Evolutionary conservation across 1,140 invertebrate genomes (phyloP).

Genomic region (Heliothis virescens): DNA sequence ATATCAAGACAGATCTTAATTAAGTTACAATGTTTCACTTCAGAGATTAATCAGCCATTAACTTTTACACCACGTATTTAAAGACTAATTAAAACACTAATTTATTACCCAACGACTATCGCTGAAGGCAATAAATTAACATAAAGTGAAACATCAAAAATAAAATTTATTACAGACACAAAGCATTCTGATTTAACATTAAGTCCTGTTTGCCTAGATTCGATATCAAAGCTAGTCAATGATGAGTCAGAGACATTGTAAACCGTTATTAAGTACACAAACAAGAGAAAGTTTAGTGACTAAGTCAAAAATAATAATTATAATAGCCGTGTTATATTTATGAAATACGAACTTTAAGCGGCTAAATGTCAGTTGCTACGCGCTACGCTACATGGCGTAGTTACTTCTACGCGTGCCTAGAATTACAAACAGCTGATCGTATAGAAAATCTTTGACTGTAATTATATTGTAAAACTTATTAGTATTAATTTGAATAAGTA

Average conservation of each 20-base stretch:
- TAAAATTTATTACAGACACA: neutral
- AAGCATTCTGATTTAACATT: neutral
- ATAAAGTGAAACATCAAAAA: neutral
- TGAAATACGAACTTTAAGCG: neutral
- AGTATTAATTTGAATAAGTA: no score
- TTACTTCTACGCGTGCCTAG: no score
- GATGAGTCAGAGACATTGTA: conserved; percentile 25
- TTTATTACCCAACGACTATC: no score
- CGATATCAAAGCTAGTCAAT: neutral
- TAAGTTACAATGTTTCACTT: no score
- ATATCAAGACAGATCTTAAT: no score
- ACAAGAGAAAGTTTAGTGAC: conserved; percentile 34
- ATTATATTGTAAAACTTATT: no score
- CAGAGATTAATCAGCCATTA: no score
- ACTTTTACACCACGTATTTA: no score
- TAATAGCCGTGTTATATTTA: neutral
- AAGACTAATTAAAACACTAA: no score
- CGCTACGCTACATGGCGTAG: neutral
- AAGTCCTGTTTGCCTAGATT: conserved; percentile 19
- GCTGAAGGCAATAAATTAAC: neutral
- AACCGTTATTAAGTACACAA: conserved; percentile 23
- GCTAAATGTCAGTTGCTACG: conserved; percentile 6
- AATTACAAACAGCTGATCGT: no score
- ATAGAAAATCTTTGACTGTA: no score
- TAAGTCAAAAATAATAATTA: conserved; percentile 33